Percentiles rank a stretch among this genome's conserved stretches.
These are phyloP conservation scores for Wiebesia pumilae DNA, from an alignment of 1,140 invertebrate genomes.

Conservation along the genomic window DNA sequence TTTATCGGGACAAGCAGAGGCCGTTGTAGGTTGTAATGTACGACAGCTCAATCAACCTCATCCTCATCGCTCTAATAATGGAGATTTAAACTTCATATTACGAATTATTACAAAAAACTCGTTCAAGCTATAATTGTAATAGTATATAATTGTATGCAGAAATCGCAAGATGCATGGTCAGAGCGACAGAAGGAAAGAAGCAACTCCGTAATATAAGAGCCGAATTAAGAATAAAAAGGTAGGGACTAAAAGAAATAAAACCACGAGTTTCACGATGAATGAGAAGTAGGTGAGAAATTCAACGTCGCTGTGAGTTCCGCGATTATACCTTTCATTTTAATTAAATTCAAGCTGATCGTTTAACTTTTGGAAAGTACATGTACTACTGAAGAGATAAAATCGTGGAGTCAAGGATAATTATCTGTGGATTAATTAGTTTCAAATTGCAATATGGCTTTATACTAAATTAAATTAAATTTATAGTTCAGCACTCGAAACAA, in stretches of 20 bases:
- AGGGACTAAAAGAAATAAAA: not conserved
- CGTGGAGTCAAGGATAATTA: not conserved
- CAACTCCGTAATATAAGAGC: not conserved
- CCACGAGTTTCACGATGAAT: not conserved
- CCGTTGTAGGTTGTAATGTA: not conserved
- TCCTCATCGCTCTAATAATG: not conserved
- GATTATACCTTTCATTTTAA: not conserved
- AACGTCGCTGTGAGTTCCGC: not conserved
- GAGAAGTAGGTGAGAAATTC: not conserved
- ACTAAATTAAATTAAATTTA: not conserved
- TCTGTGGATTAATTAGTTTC: not conserved
- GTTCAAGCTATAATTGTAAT: not conserved
- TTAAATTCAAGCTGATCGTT: not conserved
- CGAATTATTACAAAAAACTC: constrained; percentile 6
- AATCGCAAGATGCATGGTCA: not conserved
- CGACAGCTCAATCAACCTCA: not conserved
- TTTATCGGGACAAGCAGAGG: not conserved
- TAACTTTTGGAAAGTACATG: not conserved
- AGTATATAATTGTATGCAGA: not conserved
- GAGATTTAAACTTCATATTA: not conserved
- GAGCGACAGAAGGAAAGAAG: not conserved
- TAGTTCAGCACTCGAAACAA: no score
- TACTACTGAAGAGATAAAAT: not conserved
- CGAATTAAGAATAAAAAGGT: not conserved
- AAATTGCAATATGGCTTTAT: not conserved